Conservation (phyloP, 2,113 vertebrate genomes). For the Eudyptes chrysolophus region DNA sequence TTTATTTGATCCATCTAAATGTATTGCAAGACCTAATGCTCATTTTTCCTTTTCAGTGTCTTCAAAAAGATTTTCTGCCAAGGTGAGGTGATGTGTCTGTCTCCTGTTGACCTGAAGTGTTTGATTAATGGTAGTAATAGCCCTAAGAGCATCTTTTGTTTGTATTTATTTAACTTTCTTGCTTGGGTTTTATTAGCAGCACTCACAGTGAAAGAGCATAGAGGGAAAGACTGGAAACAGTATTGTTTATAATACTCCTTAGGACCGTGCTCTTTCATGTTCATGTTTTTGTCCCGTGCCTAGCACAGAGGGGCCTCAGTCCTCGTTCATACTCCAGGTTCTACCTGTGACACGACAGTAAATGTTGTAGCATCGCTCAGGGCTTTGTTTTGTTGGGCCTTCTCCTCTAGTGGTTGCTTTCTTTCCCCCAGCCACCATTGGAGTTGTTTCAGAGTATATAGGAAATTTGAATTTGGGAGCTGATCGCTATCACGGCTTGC, state of each 20-base stretch:
- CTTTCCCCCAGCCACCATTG: accelerated
- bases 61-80: constrained; percentile 95
- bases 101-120: not conserved
- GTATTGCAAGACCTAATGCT: not conserved
- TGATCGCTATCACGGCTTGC: accelerated
- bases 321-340: not conserved
- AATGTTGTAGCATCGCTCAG: not conserved
- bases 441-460: not conserved
- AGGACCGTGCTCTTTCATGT: not conserved
- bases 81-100: constrained; percentile 79
- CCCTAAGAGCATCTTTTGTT: not conserved
- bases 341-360: not conserved
- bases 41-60: constrained; percentile 83
- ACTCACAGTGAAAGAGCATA: not conserved
- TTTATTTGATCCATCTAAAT: not conserved
- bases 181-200: not conserved
- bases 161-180: not conserved
- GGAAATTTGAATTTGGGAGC: not conserved
- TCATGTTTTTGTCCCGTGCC: not conserved
- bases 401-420: not conserved
- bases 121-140: not conserved
- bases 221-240: not conserved
- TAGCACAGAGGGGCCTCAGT: not conserved
- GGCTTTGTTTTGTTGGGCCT: not conserved
- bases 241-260: not conserved